These are phyloP conservation scores for Drosophila arizonae DNA, from an alignment of 1,140 invertebrate genomes.

Conservation along the genomic window DNA sequence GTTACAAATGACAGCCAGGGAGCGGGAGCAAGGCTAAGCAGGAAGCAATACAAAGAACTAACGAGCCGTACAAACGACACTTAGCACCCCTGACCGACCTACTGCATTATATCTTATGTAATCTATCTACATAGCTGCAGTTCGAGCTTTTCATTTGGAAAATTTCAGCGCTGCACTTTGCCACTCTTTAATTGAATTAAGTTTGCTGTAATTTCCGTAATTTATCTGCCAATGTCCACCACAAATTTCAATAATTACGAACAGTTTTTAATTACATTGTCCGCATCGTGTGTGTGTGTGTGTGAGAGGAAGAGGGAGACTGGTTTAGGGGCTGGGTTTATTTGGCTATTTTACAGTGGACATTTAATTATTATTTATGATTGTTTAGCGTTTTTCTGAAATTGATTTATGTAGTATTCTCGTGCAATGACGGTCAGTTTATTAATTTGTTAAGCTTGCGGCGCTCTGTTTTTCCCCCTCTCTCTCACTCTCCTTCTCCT, in stretches of 20 bases:
- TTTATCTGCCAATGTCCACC: conserved; percentile 61
- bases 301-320: background rate
- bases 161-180: conserved; percentile 5
- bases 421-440: conserved; percentile 59
- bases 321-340: background rate
- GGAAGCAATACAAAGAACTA: conserved; percentile 52
- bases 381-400: conserved; percentile 71
- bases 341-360: conserved; percentile 41
- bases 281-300: background rate
- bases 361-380: conserved; percentile 80
- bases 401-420: conserved; percentile 76
- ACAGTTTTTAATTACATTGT: conserved; percentile 65
- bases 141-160: conserved; percentile 3
- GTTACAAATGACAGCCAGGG: conserved; percentile 52
- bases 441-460: conserved; percentile 76
- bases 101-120: no score
- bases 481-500: background rate
- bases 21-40: conserved; percentile 18
- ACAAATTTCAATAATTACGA: conserved; percentile 74
- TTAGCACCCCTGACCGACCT: background rate
- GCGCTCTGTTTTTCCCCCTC: conserved; percentile 22
- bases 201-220: conserved; percentile 43
- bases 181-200: conserved; percentile 57
- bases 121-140: background rate
- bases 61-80: conserved; percentile 62